Conservation (phyloP, 2,797 vertebrate genomes). For the Microhierax caerulescens region DNA sequence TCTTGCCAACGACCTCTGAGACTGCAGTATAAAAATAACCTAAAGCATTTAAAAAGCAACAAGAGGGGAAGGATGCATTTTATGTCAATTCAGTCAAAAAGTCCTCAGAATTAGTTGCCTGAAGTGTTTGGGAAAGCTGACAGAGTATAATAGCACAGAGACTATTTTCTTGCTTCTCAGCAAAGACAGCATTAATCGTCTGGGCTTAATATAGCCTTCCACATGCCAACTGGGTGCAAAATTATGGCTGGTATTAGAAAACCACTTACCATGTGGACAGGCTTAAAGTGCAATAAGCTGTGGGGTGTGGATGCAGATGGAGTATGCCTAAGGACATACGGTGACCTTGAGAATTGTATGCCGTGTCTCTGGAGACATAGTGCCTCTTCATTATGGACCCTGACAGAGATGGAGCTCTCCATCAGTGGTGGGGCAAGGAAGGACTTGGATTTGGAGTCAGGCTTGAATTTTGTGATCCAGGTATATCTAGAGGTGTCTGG, state of each 20-base stretch:
- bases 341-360: constrained; percentile 45
- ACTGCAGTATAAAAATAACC: constrained; percentile 43
- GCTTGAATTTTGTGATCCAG: background rate
- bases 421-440: background rate
- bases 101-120: constrained; percentile 59
- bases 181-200: constrained; percentile 59
- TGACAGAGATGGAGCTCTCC: constrained; percentile 3
- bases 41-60: constrained; percentile 24
- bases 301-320: constrained; percentile 47
- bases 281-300: constrained; percentile 52
- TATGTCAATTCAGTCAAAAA: constrained; percentile 61
- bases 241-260: constrained; percentile 66
- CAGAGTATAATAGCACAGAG: constrained; percentile 43
- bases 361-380: background rate
- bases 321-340: background rate
- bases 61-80: constrained; percentile 60
- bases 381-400: background rate
- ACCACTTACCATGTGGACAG: constrained; percentile 48
- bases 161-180: constrained; percentile 63
- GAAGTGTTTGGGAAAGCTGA: constrained; percentile 66
- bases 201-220: constrained; percentile 67
- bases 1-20: constrained; percentile 38
- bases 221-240: constrained; percentile 64
- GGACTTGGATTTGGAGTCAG: background rate
- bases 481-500: background rate